Conservation (phyloP, 2,888 invertebrate genomes). For the Nomada ferruginata region DNA sequence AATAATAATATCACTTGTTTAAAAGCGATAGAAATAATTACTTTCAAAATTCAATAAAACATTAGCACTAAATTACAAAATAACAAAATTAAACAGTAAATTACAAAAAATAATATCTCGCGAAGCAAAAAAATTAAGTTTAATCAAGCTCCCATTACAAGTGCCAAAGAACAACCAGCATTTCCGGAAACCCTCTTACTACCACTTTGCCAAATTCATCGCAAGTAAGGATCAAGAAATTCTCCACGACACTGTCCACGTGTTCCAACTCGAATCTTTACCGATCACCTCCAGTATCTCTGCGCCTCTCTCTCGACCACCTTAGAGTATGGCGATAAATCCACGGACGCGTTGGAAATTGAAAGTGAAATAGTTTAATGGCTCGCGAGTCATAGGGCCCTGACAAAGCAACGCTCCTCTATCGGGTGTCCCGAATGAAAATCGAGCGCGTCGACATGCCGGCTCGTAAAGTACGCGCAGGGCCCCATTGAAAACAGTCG, state of each 20-base stretch:
- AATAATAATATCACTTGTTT: no score
- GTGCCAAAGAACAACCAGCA: no score
- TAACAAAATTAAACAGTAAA: no score
- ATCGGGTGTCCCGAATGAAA: constrained; percentile 58
- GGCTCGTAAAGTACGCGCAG: constrained; percentile 67
- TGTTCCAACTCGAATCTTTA: no score
- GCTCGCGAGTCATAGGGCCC: constrained; percentile 58
- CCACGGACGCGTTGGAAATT: constrained; percentile 65
- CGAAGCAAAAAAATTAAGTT: no score
- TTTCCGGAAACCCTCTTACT: no score
- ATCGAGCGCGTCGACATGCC: constrained; percentile 26
- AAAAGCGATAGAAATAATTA: no score
- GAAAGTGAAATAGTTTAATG: constrained; percentile 72
- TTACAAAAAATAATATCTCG: no score
- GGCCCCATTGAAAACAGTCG: constrained; percentile 69
- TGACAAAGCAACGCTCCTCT: constrained; percentile 65
- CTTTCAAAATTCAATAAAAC: no score
- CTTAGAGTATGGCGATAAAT: constrained; percentile 51
- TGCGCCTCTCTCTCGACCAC: neutral
- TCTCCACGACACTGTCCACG: neutral
- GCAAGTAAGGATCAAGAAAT: neutral
- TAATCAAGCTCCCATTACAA: no score
- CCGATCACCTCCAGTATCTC: neutral
- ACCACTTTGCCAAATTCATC: neutral
- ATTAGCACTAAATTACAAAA: no score